These are phyloP conservation scores for Empis livida DNA, from an alignment of 2,888 invertebrate species.

Conservation along the genomic window DNA sequence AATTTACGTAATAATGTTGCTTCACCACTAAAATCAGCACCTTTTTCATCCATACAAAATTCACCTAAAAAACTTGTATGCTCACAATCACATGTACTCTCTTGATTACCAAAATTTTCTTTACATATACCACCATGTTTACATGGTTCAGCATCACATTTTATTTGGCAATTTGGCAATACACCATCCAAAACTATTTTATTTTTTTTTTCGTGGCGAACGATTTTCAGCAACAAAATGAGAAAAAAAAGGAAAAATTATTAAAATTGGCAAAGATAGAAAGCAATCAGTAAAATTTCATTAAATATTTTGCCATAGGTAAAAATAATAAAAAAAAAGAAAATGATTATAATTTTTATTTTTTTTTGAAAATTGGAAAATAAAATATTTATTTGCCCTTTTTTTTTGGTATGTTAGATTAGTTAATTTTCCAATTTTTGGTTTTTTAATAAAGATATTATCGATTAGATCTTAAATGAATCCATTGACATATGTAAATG, in stretches of 20 bases:
- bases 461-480: too few species aligned
- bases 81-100: conserved; percentile 78
- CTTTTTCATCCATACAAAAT: conserved; percentile 77
- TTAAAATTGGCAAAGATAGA: too few species aligned
- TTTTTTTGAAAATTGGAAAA: background rate
- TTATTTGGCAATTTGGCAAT: conserved; percentile 72
- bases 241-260: too few species aligned
- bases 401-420: too few species aligned
- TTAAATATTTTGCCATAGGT: too few species aligned
- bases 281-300: too few species aligned
- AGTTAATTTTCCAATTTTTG: too few species aligned
- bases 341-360: background rate
- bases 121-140: conserved; percentile 78
- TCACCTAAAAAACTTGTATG: conserved; percentile 83
- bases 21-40: conserved; percentile 79
- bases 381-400: background rate
- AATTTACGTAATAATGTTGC: conserved; percentile 70
- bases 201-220: too few species aligned
- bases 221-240: too few species aligned
- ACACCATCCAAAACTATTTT: conserved; percentile 57
- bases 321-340: too few species aligned
- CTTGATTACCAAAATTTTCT: conserved; percentile 76
- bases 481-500: too few species aligned
- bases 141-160: conserved; percentile 77
- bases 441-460: too few species aligned